These are phyloP conservation scores for Zaprionus camerounensis DNA, from an alignment of 1,140 invertebrate species.

Conservation along the genomic window DNA sequence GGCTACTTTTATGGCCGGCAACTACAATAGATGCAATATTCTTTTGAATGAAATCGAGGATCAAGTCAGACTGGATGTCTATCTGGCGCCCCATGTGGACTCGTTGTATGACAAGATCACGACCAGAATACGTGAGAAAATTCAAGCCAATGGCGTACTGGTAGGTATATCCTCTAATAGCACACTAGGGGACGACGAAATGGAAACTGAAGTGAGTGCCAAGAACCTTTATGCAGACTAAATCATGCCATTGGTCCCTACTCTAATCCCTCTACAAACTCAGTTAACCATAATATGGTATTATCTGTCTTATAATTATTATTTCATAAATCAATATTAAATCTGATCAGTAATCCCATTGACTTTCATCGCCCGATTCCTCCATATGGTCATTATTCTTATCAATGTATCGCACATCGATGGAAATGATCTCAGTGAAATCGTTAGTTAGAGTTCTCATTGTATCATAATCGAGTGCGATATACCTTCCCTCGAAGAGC, in stretches of 20 bases:
- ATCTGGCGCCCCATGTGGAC: conserved; percentile 63
- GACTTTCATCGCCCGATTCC: neutral
- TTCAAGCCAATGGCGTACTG: too few species aligned
- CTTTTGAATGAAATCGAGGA: conserved; percentile 48
- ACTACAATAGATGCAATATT: conserved; percentile 17
- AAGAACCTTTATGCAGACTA: neutral
- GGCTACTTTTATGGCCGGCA: conserved; percentile 29
- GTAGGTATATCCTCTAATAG: neutral
- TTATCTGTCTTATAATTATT: neutral
- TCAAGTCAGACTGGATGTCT: conserved; percentile 55
- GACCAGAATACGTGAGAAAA: conserved; percentile 21
- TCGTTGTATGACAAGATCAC: conserved; percentile 48
- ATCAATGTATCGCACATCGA: neutral
- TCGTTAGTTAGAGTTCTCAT: neutral
- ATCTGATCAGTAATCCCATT: neutral
- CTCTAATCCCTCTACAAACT: neutral
- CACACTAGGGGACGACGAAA: neutral
- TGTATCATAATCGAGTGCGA: neutral
- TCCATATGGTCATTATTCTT: neutral
- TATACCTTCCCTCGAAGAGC: neutral
- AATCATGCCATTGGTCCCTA: neutral
- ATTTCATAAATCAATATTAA: neutral
- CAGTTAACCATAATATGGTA: neutral
- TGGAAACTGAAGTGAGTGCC: neutral
- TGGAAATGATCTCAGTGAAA: neutral